Percentiles rank a stretch among this genome's conserved stretches.
phyloP scores from a whole-genome alignment of 2,797 vertebrate species.

The Phylloscopus collybita region DNA sequence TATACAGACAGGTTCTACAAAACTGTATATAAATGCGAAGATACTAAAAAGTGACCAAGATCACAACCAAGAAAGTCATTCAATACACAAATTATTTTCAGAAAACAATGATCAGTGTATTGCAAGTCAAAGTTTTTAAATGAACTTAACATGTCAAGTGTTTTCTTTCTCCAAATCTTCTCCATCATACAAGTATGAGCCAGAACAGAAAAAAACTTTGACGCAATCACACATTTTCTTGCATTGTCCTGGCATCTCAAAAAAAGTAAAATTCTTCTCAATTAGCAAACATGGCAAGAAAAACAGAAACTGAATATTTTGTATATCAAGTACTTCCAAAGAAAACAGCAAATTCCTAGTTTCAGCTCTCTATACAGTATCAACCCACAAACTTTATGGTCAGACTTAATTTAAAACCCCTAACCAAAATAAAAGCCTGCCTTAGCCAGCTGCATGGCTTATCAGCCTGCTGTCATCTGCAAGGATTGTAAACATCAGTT shows the following conservation, averaged over 20 bases:
- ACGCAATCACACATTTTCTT: not conserved
- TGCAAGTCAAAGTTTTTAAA: not conserved
- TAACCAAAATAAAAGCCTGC: not conserved
- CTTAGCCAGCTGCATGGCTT: not conserved
- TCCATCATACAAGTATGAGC: not conserved
- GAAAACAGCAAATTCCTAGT: not conserved
- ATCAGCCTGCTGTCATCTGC: conserved; percentile 14
- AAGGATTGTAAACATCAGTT: not conserved
- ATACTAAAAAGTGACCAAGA: not conserved
- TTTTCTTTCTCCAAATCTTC: not conserved
- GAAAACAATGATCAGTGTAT: not conserved
- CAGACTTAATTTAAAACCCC: not conserved
- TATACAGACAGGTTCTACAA: not conserved
- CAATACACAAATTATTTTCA: not conserved
- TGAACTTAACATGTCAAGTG: not conserved
- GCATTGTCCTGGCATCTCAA: not conserved
- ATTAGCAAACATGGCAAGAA: not conserved
- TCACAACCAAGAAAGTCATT: not conserved
- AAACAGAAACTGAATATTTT: not conserved
- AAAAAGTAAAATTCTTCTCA: not conserved
- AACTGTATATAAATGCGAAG: not conserved
- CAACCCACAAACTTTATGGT: not conserved
- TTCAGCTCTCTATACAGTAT: not conserved
- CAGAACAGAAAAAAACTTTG: not conserved
- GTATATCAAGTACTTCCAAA: not conserved